A percentile compares a stretch with the other conserved stretches of the same genome.
Conservation (phyloP, 2,113 vertebrate species). For the Plectropomus leopardus region DNA sequence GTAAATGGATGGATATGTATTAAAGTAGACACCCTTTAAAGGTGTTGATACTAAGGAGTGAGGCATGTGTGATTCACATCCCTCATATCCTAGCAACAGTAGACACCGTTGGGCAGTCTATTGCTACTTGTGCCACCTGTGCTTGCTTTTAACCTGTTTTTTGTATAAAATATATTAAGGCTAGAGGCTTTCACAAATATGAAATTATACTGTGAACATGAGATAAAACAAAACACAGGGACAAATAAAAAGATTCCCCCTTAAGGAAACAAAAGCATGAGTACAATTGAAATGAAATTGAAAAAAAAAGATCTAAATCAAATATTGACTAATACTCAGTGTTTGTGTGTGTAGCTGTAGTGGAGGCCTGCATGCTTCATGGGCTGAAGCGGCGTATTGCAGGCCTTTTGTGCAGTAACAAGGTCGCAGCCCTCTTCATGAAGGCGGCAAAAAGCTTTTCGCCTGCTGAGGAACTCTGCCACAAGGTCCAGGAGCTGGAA, state of each 20-base stretch:
- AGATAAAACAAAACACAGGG: conserved; percentile 3
- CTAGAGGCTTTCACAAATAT: conserved; percentile 11
- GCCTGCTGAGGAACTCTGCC: conserved; percentile 92
- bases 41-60: conserved; percentile 67
- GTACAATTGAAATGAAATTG: neutral
- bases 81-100: conserved; percentile 79
- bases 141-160: conserved; percentile 33
- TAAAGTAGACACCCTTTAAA: conserved; percentile 45
- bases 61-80: conserved; percentile 70
- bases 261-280: neutral
- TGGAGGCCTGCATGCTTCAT: conserved; percentile 93
- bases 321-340: conserved; percentile 26
- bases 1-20: conserved; percentile 19
- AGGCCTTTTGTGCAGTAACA: conserved; percentile 96
- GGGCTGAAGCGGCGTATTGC: conserved; percentile 93
- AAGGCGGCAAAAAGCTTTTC: conserved; percentile 95
- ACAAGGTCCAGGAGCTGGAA: conserved; percentile 95
- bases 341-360: conserved; percentile 85
- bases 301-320: neutral
- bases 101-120: conserved; percentile 44
- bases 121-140: conserved; percentile 64
- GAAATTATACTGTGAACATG: neutral
- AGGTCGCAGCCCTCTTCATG: conserved; percentile 96
- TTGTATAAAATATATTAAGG: neutral
- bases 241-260: neutral